Conservation (phyloP, 2,113 vertebrate genomes). For the Rattus norvegicus region GRCr8 NC_086039.1:106409501-106410000, state of each 20-base stretch:
- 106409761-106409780: background rate
- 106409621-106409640: conserved; percentile 41
- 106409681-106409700: background rate
- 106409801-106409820: background rate
- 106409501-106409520: background rate
- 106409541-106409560: background rate
- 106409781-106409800: background rate
- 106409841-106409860: background rate
- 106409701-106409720: background rate
- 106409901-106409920: background rate
- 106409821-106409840: background rate
- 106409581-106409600: background rate
- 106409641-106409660: background rate
- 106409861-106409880: background rate
- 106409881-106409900: background rate
- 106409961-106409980: background rate
- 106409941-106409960: background rate
- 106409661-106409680: conserved; percentile 9
- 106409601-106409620: background rate
- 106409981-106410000: background rate
- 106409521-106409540: conserved; percentile 1
- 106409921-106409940: background rate
- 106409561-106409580: background rate
- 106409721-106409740: background rate
- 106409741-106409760: background rate